Evolutionary conservation across 2,797 vertebrate genomes (phyloP), one percentile per base, ranked within the genome.

Genomic region (Danionella dracula): DNA sequence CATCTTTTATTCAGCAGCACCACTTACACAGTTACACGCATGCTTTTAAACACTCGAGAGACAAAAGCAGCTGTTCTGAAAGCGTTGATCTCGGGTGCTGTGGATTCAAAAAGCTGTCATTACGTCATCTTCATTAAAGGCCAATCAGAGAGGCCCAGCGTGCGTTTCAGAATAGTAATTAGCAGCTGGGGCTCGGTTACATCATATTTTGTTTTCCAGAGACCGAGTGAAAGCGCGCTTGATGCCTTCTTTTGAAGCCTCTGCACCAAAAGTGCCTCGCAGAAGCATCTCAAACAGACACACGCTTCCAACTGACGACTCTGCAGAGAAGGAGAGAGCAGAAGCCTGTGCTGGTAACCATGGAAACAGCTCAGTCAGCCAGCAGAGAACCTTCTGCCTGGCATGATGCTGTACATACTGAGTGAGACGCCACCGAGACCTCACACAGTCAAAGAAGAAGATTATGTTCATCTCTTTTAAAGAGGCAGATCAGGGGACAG

Each of bases 291-390:
- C 23, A 27, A 27, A 27, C 23, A 27, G 23, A 27, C 23, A 27
- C 23, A 27, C 70, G 68, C 68, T 63, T 64, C 70, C 49, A 44
- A 58, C 63, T 60, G 46, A 73, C 68, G 72, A 75, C 70, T 77
- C 74, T 78, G 76, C 76, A 68, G 76, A 71, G 73, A 63, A 54
- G 45, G 75, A 66, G 66, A 62, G 76, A 70, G 70, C 73, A 58
- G 63, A 75, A 78, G 73, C 76, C 76, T 78, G 76, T 75, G 86
- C 83, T 82, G 82, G 89, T 91, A 89, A 84, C 89, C 82, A 90
- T 90, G 85, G 89, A 82, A 90, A 90, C 89, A 84, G 86, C 84
- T 82, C 85, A 84, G 88, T 83, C 80, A 86, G 88, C 85, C 84
- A 84, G 80, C 83, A 84, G 82, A 72, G 81, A n/a, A n/a, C 84